Base-by-base conservation (phyloP, 2,888 invertebrate genomes). In the Nebria salina region DNA sequence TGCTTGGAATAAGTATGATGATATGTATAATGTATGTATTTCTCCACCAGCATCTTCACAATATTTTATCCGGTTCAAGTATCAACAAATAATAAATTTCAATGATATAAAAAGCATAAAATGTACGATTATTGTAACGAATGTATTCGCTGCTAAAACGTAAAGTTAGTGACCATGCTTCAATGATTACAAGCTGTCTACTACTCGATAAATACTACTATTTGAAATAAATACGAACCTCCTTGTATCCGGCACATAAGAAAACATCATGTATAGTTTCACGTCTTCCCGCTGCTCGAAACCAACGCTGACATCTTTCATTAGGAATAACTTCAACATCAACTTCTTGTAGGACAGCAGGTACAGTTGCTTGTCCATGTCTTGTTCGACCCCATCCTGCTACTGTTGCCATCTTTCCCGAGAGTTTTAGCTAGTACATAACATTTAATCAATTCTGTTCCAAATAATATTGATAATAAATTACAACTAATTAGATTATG, bases 191-290 rank as follows among this genome's bases (percentile, higher is more conserved):
- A 34, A 1, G 34, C 34, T 34, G 34, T 34, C 34, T 34, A 34
- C 2, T 34, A 34, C 34, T 34, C 34, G 34, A 34, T 34, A 34
- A 34, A 34, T 34, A 34, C 4, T 13, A 11, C 13, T 76, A 15
- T 76, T 65, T 41, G 11, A 13, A 54, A 25, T 41, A 34, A 73
- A 26, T 34, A 73, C n/a, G 9, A 85, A 95, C 96, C 90, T 97
- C 96, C 88, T 97, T 97, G 86, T 97, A 97, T 2, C 97, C 97
- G 0, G 97, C 97, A 87, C 97, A 97, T 0, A 97, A 90, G 87
- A 97, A 97, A 1, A 97, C 97, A 85, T 97, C 96, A 85, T 97
- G 97, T 83, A 97, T 97, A n/a, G 95, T 95, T 88, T 98, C 97
- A 76, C 96, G 89, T 64, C 97, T 89, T 0, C 97, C 97, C 0